A percentile compares a stretch with the other conserved stretches of the same genome.
Evolutionary conservation across 2,797 vertebrate genomes (phyloP).

Genomic region (Notamacropus eugenii): DNA sequence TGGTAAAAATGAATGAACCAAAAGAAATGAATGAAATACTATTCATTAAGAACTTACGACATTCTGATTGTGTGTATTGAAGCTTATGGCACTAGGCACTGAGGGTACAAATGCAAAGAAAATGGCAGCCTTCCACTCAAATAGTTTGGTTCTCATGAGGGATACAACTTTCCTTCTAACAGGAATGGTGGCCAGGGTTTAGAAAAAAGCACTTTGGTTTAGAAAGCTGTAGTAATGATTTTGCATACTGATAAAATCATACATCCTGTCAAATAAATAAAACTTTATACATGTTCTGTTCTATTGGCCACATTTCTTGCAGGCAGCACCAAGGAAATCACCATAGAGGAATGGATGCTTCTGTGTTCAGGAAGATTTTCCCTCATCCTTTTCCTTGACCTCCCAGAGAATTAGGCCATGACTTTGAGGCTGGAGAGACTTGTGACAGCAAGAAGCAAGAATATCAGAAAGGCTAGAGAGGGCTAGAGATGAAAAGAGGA

Average conservation of each 20-base stretch:
- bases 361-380: background rate
- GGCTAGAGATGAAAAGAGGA: background rate
- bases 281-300: background rate
- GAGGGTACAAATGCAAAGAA: background rate
- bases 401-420: background rate
- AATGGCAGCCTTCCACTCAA: background rate
- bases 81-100: background rate
- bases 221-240: background rate
- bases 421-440: background rate
- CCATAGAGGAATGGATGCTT: background rate
- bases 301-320: background rate
- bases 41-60: background rate
- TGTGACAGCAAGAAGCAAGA: background rate
- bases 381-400: background rate
- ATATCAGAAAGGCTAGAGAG: background rate
- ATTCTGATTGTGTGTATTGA: background rate
- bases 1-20: background rate
- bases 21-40: background rate
- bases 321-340: background rate
- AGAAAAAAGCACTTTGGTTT: no score
- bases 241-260: background rate
- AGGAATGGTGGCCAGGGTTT: background rate
- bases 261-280: background rate
- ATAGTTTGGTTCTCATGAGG: background rate
- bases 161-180: background rate